Percentiles rank a stretch among this genome's conserved stretches.
Evolutionary conservation across 1,140 invertebrate genomes (phyloP).

Genomic region (Aphaenogaster ashmeadi): DNA sequence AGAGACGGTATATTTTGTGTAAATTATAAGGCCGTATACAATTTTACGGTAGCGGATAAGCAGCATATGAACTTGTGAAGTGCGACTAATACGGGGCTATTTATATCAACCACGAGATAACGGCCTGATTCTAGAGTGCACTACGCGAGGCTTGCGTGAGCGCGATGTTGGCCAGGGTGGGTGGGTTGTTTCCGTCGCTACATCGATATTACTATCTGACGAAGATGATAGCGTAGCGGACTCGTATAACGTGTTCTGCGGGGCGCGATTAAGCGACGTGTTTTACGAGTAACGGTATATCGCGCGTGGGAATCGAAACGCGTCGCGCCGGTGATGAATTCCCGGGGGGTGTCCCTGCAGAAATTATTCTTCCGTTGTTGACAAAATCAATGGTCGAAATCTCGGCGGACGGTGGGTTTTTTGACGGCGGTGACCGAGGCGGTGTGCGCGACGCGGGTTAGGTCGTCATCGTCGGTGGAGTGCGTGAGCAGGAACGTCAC

Average conservation of each 20-base stretch:
- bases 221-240: constrained; percentile 44
- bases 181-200: constrained; percentile 47
- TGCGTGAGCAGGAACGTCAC: constrained; percentile 34
- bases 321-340: constrained; percentile 44
- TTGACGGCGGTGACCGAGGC: neutral
- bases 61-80: constrained; percentile 57
- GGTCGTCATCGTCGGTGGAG: neutral
- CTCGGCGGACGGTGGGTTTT: constrained; percentile 27
- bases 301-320: constrained; percentile 35
- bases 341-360: neutral
- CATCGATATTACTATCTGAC: constrained; percentile 64
- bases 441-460: neutral
- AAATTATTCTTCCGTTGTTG: constrained; percentile 58
- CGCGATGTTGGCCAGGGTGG: constrained; percentile 12
- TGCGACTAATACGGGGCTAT: constrained; percentile 72
- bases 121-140: constrained; percentile 50
- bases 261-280: constrained; percentile 36
- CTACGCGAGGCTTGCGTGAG: constrained; percentile 73
- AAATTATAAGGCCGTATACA: constrained; percentile 30
- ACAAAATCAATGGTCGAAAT: constrained; percentile 47
- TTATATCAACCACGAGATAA: constrained; percentile 71
- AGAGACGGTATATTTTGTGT: neutral
- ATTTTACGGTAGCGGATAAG: constrained; percentile 56
- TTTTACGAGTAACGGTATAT: constrained; percentile 40
- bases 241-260: neutral